Evolutionary conservation across 2,113 vertebrate species (phyloP).

Genomic region (Atrichornis clamosus): DNA sequence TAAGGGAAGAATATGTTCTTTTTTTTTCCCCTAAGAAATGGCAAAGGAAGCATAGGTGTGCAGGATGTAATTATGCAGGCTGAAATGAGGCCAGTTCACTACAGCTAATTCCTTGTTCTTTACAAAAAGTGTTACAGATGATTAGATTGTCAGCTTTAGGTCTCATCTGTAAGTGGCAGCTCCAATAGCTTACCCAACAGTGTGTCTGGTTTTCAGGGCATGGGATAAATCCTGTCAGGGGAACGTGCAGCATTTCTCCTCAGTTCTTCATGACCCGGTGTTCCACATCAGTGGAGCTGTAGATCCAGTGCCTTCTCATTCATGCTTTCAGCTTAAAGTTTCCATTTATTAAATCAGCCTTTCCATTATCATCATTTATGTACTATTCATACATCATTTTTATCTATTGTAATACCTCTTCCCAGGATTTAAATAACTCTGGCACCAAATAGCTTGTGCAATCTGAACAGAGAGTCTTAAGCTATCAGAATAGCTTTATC

Average conservation of each 20-base stretch:
- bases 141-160: not conserved
- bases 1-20: not conserved
- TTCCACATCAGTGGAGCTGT: not conserved
- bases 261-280: not conserved
- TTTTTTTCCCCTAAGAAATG: not conserved
- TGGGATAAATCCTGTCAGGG: not conserved
- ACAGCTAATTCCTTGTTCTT: conserved; percentile 16
- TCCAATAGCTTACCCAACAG: not conserved
- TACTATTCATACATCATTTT: conserved; percentile 20
- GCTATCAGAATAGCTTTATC: conserved; percentile 8
- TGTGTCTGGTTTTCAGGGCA: not conserved
- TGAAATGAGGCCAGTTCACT: conserved; percentile 45
- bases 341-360: conserved; percentile 15
- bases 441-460: not conserved
- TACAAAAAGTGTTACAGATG: not conserved
- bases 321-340: not conserved
- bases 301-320: not conserved
- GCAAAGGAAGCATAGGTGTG: not conserved
- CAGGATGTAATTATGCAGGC: conserved; percentile 5
- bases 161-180: not conserved
- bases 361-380: conserved; percentile 1
- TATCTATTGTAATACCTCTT: conserved; percentile 20
- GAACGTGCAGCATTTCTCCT: not conserved
- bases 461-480: not conserved
- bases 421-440: conserved; percentile 22